Conservation (phyloP, 2,113 vertebrate genomes). For the Alces alces region DNA sequence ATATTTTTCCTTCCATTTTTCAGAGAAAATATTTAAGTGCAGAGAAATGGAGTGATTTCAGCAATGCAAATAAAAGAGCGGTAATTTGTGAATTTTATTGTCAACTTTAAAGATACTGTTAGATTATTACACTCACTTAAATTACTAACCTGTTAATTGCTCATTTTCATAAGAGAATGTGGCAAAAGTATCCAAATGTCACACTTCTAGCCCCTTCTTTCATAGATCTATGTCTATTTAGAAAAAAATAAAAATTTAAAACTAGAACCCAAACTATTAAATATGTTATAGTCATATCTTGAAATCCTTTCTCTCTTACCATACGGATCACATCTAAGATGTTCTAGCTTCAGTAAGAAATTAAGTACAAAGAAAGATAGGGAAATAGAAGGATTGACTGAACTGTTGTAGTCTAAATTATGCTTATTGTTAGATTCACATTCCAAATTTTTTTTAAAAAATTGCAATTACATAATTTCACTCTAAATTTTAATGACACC, state of each 20-base stretch:
- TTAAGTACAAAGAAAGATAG: not conserved
- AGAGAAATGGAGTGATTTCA: not conserved
- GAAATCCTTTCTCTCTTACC: not conserved
- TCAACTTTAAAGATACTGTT: not conserved
- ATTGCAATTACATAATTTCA: not conserved
- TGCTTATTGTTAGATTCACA: not conserved
- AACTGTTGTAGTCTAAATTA: not conserved
- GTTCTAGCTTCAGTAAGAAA: not conserved
- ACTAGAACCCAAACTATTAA: not conserved
- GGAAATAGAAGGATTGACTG: not conserved
- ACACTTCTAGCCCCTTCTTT: accelerated
- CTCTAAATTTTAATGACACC: not conserved
- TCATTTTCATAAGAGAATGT: not conserved
- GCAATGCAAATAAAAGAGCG: not conserved
- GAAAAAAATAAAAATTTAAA: not conserved
- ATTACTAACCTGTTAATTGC: not conserved
- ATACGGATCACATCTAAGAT: not conserved
- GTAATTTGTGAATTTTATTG: not conserved
- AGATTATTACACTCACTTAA: not conserved
- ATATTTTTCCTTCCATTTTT: conserved; percentile 5
- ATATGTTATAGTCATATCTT: not conserved
- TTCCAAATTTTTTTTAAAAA: not conserved
- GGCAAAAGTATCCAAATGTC: not conserved
- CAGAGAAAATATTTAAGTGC: conserved; percentile 14
- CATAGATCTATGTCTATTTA: not conserved